These are phyloP conservation scores for Aldabrachelys gigantea DNA, from an alignment of 2,113 vertebrate genomes.

Conservation along the genomic window DNA sequence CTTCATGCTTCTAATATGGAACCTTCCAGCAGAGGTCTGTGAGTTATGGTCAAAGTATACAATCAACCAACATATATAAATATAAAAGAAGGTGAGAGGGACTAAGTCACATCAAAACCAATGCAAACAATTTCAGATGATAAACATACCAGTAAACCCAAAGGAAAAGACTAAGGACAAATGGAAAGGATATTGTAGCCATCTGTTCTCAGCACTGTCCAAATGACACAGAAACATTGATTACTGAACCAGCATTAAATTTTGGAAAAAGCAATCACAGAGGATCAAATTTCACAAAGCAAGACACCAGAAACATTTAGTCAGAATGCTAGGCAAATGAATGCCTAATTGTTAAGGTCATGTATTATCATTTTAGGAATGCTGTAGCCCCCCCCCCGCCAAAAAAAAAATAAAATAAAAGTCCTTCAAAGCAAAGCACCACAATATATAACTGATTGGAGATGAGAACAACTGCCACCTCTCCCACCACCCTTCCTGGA, in stretches of 20 bases:
- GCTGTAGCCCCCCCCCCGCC: not conserved
- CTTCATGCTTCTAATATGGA: not conserved
- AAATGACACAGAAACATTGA: not conserved
- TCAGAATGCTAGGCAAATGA: not conserved
- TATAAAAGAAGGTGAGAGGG: not conserved
- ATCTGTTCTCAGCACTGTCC: not conserved
- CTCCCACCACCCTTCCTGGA: not conserved
- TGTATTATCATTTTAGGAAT: not conserved
- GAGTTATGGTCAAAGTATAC: not conserved
- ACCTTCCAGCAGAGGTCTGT: not conserved
- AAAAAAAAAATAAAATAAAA: not conserved
- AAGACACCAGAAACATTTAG: not conserved
- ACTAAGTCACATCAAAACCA: too few relatives aligned
- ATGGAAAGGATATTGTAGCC: not conserved
- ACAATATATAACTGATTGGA: not conserved
- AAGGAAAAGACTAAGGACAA: not conserved
- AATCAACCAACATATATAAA: not conserved
- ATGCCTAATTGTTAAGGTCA: not conserved
- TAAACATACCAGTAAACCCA: not conserved
- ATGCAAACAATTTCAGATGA: not conserved
- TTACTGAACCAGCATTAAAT: not conserved
- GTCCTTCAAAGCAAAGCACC: not conserved
- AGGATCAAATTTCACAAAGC: not conserved
- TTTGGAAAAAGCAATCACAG: not conserved
- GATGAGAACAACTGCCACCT: not conserved